These are phyloP conservation scores for Drosophila nr. medialis DNA, from an alignment of 2,888 invertebrate species.

Conservation along the genomic window DNA sequence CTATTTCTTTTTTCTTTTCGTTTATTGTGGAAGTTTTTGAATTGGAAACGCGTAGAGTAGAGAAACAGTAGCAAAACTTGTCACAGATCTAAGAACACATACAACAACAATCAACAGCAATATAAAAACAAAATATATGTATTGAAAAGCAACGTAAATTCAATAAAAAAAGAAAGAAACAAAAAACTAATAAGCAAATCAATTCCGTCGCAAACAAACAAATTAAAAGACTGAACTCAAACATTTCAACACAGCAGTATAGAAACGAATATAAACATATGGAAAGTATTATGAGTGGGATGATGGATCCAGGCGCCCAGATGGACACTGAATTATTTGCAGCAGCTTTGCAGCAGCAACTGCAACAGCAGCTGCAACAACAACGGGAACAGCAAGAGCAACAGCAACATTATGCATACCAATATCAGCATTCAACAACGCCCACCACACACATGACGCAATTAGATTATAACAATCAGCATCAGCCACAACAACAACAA, in stretches of 20 bases:
- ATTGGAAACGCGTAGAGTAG: conserved; percentile 70
- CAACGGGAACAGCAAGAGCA: conserved; percentile 53
- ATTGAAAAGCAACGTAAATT: conserved; percentile 17
- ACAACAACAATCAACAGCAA: conserved; percentile 18
- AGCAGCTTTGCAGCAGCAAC: conserved; percentile 48
- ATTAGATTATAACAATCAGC: conserved; percentile 59
- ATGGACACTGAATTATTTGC: conserved; percentile 78
- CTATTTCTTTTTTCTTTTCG: conserved; percentile 80
- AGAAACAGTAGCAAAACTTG: conserved; percentile 41
- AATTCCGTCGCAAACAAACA: conserved; percentile 40
- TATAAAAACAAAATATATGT: conserved; percentile 10
- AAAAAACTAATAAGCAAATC: conserved; percentile 15
- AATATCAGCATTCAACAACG: conserved; percentile 61
- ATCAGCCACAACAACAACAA: conserved; percentile 50
- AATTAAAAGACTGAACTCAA: conserved; percentile 63
- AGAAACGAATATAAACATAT: conserved; percentile 35
- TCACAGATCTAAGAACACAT: conserved; percentile 26
- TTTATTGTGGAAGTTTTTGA: conserved; percentile 70
- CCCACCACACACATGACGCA: conserved; percentile 57
- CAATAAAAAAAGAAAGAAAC: neutral
- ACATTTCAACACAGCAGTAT: conserved; percentile 52
- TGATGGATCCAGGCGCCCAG: conserved; percentile 67
- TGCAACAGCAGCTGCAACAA: conserved; percentile 45
- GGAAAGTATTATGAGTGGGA: conserved; percentile 76
- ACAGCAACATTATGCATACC: conserved; percentile 52